Base-by-base conservation (phyloP, 2,888 invertebrate species). In the Parascotia fuliginaria region DNA sequence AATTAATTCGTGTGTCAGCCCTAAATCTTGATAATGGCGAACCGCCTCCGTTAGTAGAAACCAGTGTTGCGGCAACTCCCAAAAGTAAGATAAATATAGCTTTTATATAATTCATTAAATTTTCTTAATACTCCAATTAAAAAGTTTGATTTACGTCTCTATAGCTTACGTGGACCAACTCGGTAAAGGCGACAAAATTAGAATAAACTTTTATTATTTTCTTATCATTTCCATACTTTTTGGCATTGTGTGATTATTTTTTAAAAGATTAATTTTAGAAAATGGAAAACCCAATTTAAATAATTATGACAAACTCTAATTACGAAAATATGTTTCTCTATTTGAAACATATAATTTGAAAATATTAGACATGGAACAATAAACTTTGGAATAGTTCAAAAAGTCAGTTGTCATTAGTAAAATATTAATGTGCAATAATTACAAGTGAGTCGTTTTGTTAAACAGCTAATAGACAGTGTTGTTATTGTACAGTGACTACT, bases 1-100 rank as follows among this genome's bases (percentile, higher is more conserved):
- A 85, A 61, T 43, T 87, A 15, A 79, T 89, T 38, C 86, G 85
- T 58, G 81, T 88, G 81, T 65, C 73, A 1, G 68, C 80, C 7
- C 83, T 83, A 33, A 88, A 85, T 60, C 56, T 79, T 47, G 42
- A 61, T 28, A 58, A 48, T 47, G 61, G 58, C 0, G 83, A 83
- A 48, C 78, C 81, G 1, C 81, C 83, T 11, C 79, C 84, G 0
- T 63, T 85, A 36, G 62, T 86, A 12, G 39, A 80, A 12, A 66
- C 83, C 1, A 69, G 52, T 27, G 42, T 58, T 15, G 45, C 56
- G 3, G n/a, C 71, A n/a, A 28, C 40, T 14, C 53, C 51, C 32
- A 81, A 79, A 77, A 55, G 86, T 85, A 68, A 53, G 66, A 60
- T 43, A 22, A 13, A 34, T 39, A 5, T 24, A 11, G 29, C 9